A percentile compares a stretch with the other conserved stretches of the same genome.
phyloP scores from a whole-genome alignment of 2,113 vertebrate genomes.

The Petromus typicus region DNA sequence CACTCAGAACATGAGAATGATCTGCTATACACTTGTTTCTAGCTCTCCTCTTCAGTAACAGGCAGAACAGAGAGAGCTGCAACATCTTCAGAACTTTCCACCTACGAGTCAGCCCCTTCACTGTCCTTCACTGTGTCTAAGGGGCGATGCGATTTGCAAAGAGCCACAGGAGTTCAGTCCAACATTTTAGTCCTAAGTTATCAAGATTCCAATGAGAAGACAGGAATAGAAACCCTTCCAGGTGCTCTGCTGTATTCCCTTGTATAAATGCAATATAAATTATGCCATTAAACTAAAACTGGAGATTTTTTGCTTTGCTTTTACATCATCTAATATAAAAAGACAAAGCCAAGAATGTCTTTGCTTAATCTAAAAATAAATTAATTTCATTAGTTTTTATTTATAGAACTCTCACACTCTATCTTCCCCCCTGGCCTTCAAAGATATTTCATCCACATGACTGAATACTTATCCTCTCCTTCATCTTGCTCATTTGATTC shows the following conservation, averaged over 20 bases:
- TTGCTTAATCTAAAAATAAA: not conserved
- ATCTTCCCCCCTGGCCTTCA: not conserved
- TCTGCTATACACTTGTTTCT: conserved; percentile 48
- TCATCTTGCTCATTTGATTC: not conserved
- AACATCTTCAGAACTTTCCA: conserved; percentile 62
- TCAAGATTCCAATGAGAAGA: conserved; percentile 40
- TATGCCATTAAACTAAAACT: not conserved
- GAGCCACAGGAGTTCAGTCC: conserved; percentile 21
- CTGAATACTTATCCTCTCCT: not conserved
- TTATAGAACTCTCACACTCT: not conserved
- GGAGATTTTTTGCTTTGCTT: not conserved
- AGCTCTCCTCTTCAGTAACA: conserved; percentile 66
- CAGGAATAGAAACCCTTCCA: not conserved
- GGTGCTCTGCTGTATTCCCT: not conserved
- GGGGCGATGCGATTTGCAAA: conserved; percentile 63
- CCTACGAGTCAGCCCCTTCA: conserved; percentile 61
- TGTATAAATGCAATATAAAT: not conserved
- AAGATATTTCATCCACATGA: not conserved
- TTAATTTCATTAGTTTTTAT: not conserved
- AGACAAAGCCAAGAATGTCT: not conserved
- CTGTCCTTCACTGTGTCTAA: conserved; percentile 43
- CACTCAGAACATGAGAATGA: conserved; percentile 70
- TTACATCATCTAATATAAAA: conserved; percentile 2
- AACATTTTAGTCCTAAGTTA: conserved; percentile 44
- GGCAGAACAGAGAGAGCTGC: conserved; percentile 19